Evolutionary conservation across 2,888 invertebrate genomes (phyloP), one percentile per base, ranked within the genome.

Genomic region (Ctena decussata): DNA sequence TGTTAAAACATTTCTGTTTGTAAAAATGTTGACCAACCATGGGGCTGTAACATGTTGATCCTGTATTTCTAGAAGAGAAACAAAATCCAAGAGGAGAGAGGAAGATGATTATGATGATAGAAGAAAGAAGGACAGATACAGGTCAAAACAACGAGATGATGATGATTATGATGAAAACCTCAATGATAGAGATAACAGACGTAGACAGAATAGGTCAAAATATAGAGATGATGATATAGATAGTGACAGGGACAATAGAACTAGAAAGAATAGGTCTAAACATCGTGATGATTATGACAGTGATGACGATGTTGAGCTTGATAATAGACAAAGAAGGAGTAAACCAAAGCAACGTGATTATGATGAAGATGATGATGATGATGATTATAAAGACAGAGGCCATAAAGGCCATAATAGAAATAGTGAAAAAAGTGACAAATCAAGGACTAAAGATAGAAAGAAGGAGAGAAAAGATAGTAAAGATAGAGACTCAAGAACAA

Each of bases 31-130:
- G n/a, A n/a, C n/a, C n/a, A n/a, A n/a, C n/a, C n/a, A n/a, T n/a
- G n/a, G n/a, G n/a, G n/a, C n/a, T n/a, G n/a, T n/a, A n/a, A n/a
- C n/a, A n/a, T n/a, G n/a, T n/a, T n/a, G n/a, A n/a, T n/a, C n/a
- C n/a, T n/a, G n/a, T 57, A 27, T 46, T 79, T 85, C 35, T 70
- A 86, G 86, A 57, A 69, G 65, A 77, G 81, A 84, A 57, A 72
- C 77, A 65, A 75, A 84, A 75, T 75, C 79, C 46, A 57, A 76
- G 71, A 72, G 79, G 44, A 71, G 71, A 72, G 69, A 88, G 5
- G 74, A 86, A 32, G 85, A 89, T n/a, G 86, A 89, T 24, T 77
- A 87, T 30, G 82, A 87, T 21, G 84, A 84, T 35, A 69, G 74
- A 30, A 75, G 77, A 44, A 76, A 53, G 12, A 79, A 71, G 79